These are phyloP conservation scores for Heteromyza rotundicornis DNA, from an alignment of 2,888 invertebrate species.

Conservation along the genomic window DNA sequence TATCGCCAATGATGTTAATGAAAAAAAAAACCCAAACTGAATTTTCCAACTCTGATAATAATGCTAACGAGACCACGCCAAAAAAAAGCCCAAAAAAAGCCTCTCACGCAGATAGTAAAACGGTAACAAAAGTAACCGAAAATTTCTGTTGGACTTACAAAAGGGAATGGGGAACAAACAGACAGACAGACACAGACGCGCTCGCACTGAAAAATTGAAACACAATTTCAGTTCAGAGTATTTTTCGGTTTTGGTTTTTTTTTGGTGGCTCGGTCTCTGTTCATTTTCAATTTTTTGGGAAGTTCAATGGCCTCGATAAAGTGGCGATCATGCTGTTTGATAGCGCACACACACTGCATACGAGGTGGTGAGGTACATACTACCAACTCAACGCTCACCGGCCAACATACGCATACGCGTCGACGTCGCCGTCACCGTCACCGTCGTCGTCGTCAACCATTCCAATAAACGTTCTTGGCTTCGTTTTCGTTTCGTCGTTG, in stretches of 20 bases:
- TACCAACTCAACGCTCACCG: background rate
- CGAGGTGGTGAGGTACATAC: background rate
- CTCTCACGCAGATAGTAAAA: constrained; percentile 12
- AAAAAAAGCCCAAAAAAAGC: background rate
- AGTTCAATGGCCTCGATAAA: constrained; percentile 20
- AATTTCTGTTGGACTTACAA: background rate
- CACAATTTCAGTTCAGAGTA: constrained; percentile 4
- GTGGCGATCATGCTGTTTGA: constrained; percentile 22
- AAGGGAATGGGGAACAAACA: background rate
- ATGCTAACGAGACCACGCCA: background rate
- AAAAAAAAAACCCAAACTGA: background rate
- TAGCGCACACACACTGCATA: background rate
- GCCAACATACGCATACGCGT: background rate
- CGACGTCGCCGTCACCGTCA: background rate
- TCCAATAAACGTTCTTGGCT: background rate
- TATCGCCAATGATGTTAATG: no score
- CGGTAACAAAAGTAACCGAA: constrained; percentile 17
- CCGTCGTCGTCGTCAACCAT: background rate
- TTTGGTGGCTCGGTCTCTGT: background rate
- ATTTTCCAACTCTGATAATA: background rate
- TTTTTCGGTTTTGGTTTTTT: background rate
- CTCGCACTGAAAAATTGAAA: background rate
- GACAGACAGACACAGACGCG: background rate
- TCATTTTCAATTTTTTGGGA: background rate
- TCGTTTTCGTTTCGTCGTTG: background rate